Base-by-base conservation (phyloP, 2,888 invertebrate species). In the Melanargia galathea region DNA sequence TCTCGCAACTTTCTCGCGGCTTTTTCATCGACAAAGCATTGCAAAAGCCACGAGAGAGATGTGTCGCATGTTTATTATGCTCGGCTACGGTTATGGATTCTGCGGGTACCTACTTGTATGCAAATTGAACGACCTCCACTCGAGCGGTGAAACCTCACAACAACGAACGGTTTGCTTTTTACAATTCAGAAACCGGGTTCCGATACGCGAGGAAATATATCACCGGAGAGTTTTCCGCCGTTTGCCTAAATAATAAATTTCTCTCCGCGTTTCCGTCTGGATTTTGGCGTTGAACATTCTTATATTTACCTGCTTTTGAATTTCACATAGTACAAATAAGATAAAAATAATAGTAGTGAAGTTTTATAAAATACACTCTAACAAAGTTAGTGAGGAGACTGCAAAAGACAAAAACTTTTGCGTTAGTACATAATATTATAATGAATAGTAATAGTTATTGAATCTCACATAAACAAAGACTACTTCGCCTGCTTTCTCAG, bases 81-180 rank as follows among this genome's bases (percentile, higher is more conserved):
- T 35, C 13, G 13, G 13, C 35, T 13, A 3, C 35, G 51, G 49
- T 22, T 60, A 64, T 52, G 43, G 20, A 24, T 24, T 49, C 22
- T 64, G 45, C 52, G 56, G n/a, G n/a, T n/a, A n/a, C n/a, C n/a
- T 61, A 57, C 61, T 62, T 62, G 61, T 62, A 64, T 64, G 64
- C 40, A 64, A 64, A 64, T 64, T 58, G 20, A 64, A 64, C 58
- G 61, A 61, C 54, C 48, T 54, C 58, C 57, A 33, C 33, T 24
- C 16, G 52, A 49, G 52, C 7, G 6, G 2, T 8, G 43, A 43
- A 43, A 64, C 48, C 61, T 45, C 45, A 52, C 45, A 33, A 57
- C 56, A 18, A 33, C 56, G 56, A n/a, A n/a, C n/a, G n/a, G n/a
- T 8, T 56, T 33, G 56, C 45, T 57, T 20, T n/a, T 57, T 57